These are phyloP conservation scores for Saccopteryx bilineata DNA, from an alignment of 2,113 vertebrate genomes.

Conservation along the genomic window DNA sequence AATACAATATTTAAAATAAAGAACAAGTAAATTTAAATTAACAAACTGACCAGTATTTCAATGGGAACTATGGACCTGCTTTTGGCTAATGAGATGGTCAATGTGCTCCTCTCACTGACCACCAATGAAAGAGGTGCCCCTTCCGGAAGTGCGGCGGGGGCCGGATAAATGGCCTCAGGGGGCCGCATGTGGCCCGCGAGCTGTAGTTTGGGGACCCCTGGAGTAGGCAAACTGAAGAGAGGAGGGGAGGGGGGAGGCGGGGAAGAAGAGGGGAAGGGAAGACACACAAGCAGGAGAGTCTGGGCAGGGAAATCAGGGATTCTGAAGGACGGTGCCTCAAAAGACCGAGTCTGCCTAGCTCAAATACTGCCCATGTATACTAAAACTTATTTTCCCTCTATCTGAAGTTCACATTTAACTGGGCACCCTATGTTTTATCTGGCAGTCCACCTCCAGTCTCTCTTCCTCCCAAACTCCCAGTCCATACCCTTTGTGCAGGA, in stretches of 20 bases:
- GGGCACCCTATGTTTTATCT: neutral
- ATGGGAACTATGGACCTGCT: too few species aligned
- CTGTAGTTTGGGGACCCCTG: too few species aligned
- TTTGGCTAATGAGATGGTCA: too few species aligned
- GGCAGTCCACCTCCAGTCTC: neutral
- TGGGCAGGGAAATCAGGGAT: neutral
- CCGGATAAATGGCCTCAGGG: too few species aligned
- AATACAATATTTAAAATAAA: too few species aligned
- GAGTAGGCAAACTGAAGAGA: neutral
- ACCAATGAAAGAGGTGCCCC: too few species aligned
- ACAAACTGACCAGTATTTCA: too few species aligned
- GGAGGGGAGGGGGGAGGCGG: neutral
- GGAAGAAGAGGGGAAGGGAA: neutral
- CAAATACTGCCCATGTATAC: neutral
- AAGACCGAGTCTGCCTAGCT: neutral
- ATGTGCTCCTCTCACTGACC: too few species aligned
- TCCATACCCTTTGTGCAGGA: neutral
- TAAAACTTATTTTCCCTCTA: neutral
- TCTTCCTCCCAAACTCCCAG: neutral
- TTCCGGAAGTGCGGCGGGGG: too few species aligned
- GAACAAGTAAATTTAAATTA: too few species aligned
- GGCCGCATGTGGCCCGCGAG: too few species aligned
- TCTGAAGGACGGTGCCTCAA: neutral
- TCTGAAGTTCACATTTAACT: neutral
- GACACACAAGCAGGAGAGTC: neutral